phyloP scores from a whole-genome alignment of 2,888 invertebrate genomes.

The Thera obeliscata region DNA sequence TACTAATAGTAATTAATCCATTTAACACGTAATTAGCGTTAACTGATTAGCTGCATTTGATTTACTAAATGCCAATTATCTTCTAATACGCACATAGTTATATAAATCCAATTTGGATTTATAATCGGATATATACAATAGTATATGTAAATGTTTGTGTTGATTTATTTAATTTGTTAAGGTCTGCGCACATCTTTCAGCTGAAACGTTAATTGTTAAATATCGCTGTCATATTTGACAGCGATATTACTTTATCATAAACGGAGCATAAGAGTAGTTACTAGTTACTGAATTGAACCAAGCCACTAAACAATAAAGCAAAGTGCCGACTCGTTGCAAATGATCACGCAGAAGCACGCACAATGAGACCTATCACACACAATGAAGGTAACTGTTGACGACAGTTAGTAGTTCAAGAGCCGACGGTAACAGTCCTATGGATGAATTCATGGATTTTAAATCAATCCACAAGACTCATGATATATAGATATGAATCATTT shows the following conservation, averaged over 20 bases:
- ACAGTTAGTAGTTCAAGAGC: constrained; percentile 32
- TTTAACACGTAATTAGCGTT: constrained; percentile 11
- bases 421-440: too few species aligned
- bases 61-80: constrained; percentile 16
- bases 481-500: too few species aligned
- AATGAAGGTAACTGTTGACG: constrained; percentile 38
- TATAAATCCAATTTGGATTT: background rate
- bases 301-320: constrained; percentile 24
- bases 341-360: constrained; percentile 25
- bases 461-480: too few species aligned
- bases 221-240: too few species aligned
- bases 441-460: too few species aligned
- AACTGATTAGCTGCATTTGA: constrained; percentile 14
- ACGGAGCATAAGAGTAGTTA: background rate
- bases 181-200: too few species aligned
- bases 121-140: too few species aligned
- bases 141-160: too few species aligned
- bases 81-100: constrained; percentile 1
- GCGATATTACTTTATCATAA: constrained; percentile 3
- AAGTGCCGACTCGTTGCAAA: constrained; percentile 9
- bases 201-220: too few species aligned
- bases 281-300: constrained; percentile 4
- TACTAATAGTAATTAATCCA: constrained; percentile 10
- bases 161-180: too few species aligned
- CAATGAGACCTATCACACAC: constrained; percentile 30